Conservation (phyloP, 2,797 vertebrate species). For the Liasis olivaceus region DNA sequence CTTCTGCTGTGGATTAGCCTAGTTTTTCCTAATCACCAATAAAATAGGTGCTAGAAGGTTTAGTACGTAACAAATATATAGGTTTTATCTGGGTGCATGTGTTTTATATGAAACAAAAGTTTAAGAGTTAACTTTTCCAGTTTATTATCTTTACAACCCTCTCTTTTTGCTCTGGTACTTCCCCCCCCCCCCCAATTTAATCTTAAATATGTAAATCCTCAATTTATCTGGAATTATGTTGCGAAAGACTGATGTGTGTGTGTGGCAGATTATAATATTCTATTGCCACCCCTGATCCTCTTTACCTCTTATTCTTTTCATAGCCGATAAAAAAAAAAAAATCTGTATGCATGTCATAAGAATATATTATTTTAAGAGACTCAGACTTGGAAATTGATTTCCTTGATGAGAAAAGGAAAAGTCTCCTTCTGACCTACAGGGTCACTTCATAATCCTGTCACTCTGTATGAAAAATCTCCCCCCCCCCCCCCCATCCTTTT, state of each 20-base stretch:
- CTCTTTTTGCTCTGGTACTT: constrained; percentile 71
- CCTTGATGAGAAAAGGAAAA: constrained; percentile 83
- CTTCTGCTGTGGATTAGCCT: constrained; percentile 59
- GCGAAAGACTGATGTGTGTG: constrained; percentile 82
- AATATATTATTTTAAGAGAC: constrained; percentile 86
- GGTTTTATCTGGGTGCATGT: background rate
- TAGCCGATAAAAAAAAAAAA: constrained; percentile 78
- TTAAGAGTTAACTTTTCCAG: constrained; percentile 73
- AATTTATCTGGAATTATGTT: constrained; percentile 85
- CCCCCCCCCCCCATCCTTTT: constrained; percentile 51
- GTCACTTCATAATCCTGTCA: constrained; percentile 81
- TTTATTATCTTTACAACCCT: constrained; percentile 70
- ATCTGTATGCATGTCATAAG: constrained; percentile 73
- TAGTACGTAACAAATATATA: constrained; percentile 37
- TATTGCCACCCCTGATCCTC: constrained; percentile 82
- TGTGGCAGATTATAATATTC: constrained; percentile 82
- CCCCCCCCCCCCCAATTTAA: constrained; percentile 71
- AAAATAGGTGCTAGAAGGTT: constrained; percentile 53
- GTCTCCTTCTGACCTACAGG: constrained; percentile 80
- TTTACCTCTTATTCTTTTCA: constrained; percentile 84
- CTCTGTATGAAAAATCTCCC: constrained; percentile 72
- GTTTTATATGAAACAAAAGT: constrained; percentile 49
- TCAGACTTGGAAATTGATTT: constrained; percentile 84
- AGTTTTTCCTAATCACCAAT: constrained; percentile 63
- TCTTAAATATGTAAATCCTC: constrained; percentile 87